A percentile compares a stretch with the other conserved stretches of the same genome.
Evolutionary conservation across 37 sponge, comb jelly and placozoan species (phyloP).

Genomic region (Chondrilla cf. caribensis): DNA sequence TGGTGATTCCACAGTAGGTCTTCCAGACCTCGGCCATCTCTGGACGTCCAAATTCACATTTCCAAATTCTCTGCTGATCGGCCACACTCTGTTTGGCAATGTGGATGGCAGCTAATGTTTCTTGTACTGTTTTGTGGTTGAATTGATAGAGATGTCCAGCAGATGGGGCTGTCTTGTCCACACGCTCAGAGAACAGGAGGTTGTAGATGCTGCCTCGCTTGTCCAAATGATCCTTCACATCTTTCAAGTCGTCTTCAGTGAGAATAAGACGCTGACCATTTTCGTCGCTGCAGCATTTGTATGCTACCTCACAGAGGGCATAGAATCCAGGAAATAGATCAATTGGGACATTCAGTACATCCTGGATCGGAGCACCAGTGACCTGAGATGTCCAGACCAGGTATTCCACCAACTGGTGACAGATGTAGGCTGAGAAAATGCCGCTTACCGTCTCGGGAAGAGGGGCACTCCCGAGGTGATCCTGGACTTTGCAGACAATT

Average conservation of each 20-base stretch:
- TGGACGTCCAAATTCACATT: neutral
- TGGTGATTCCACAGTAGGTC: neutral
- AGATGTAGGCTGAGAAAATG: neutral
- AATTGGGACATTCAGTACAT: neutral
- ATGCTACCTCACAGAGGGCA: neutral
- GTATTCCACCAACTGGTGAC: neutral
- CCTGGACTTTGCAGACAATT: constrained; percentile 2
- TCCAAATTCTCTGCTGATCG: constrained; percentile 4
- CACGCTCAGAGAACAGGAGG: neutral
- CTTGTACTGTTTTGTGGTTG: constrained; percentile 16
- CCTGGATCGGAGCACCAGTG: neutral
- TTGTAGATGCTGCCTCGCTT: constrained; percentile 14
- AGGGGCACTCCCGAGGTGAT: neutral
- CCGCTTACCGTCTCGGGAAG: neutral
- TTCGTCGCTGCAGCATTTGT: neutral
- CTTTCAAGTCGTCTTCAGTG: neutral
- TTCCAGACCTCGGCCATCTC: constrained; percentile 22
- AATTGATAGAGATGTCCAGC: neutral
- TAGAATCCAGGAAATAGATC: neutral
- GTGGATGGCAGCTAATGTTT: neutral
- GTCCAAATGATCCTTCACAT: neutral
- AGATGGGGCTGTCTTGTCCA: neutral
- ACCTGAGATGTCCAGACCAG: too few relatives aligned
- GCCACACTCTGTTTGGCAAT: neutral
- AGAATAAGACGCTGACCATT: neutral